Base-by-base conservation (phyloP, 2,797 vertebrate genomes). In the Catharus ustulatus region DNA sequence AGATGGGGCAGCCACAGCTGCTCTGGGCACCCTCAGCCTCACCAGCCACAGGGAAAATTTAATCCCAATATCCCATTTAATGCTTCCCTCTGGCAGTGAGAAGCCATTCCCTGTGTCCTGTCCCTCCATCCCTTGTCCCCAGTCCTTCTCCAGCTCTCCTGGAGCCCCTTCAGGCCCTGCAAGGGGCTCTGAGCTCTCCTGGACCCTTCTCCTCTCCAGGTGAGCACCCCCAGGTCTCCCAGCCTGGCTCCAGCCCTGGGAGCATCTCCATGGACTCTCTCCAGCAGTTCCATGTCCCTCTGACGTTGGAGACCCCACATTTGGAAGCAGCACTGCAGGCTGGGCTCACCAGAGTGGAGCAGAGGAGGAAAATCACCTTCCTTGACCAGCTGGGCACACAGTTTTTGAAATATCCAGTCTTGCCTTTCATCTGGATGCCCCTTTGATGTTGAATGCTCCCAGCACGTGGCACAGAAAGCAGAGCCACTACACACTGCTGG, bases 401-500 rank as follows among this genome's bases (percentile, higher is more conserved):
- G 11, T 2, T 48, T 9, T 7, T 34, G 42, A 43, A 75, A 62
- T 52, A 55, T 1, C 24, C 46, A 32, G 2, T 6, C 13, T 63
- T 34, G 1, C 29, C 26, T 49, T 67, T 51, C 26, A 19, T 32
- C 32, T 29, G 61, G 64, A 15, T 30, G 62, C 5, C 48, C 15
- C 34, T 78, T 24, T 22, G 74, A 32, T 24, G 48, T 14, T 22
- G 19, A 21, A 11, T 19, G 58, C 38, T 45, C 68, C 49, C 67
- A 26, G 0, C 5, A 20, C 0, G 9, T 10, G 57, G 64, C 81
- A 84, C 9, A 43, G 64, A 10, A 29, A 68, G 32, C 54, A n/a
- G 42, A 26, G 42, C 4, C 42, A 32, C 45, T 2, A 0, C 5
- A 1, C 36, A 5, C 40, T 3, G 1, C 38, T 29, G 0, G 3